These are phyloP conservation scores for Schrankia costaestrigalis DNA, from an alignment of 2,888 invertebrate genomes.

Conservation along the genomic window DNA sequence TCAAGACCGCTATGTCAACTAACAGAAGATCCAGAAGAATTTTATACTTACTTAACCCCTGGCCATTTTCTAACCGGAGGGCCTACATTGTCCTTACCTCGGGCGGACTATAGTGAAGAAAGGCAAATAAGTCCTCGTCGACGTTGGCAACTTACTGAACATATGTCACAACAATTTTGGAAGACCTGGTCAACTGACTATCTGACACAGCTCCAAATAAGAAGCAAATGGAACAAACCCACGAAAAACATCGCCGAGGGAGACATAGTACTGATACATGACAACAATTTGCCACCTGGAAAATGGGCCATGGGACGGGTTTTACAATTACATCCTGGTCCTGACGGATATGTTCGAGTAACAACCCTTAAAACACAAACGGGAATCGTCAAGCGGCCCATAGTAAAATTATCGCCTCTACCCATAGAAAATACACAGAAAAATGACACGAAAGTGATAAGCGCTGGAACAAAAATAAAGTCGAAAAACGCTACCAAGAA, in stretches of 20 bases:
- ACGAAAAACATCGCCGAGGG: not conserved
- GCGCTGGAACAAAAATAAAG: too few species aligned
- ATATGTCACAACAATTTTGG: not conserved
- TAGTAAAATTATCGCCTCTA: not conserved
- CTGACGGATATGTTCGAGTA: not conserved
- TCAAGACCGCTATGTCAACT: constrained; percentile 17
- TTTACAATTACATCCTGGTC: not conserved
- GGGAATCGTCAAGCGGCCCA: not conserved
- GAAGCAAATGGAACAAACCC: constrained; percentile 9
- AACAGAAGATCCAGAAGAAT: constrained; percentile 21
- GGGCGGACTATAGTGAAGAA: not conserved
- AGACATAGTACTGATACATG: not conserved
- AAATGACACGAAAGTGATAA: too few species aligned
- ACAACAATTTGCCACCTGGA: not conserved
- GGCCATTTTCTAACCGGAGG: constrained; percentile 23
- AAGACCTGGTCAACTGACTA: constrained; percentile 1
- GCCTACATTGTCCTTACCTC: not conserved
- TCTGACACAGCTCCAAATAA: constrained; percentile 7
- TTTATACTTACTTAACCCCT: constrained; percentile 19
- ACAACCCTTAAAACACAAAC: not conserved
- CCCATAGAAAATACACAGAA: not conserved
- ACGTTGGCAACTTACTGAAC: not conserved
- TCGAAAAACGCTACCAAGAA: not conserved
- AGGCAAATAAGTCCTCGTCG: not conserved
- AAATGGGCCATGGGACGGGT: not conserved